Conservation (phyloP, 2,888 invertebrate genomes). For the Lottia scabra region DNA sequence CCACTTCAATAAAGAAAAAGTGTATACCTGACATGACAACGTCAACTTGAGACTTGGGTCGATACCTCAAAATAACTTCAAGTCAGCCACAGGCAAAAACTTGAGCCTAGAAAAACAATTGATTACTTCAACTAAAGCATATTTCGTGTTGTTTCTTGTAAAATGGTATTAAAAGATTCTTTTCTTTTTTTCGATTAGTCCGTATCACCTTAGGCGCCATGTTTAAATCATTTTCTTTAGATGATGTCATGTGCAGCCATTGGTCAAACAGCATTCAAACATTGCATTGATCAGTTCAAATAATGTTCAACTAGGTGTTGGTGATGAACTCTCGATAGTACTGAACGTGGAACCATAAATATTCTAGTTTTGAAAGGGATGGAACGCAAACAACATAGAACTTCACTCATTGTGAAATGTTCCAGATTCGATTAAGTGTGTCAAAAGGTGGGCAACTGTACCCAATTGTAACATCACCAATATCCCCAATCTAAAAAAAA, state of each 20-base stretch:
- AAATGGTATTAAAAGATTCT: neutral
- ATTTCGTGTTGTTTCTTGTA: conserved; percentile 3
- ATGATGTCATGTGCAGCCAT: neutral
- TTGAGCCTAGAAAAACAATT: neutral
- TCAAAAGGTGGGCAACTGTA: no score
- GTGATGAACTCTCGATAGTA: no score
- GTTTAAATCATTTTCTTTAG: neutral
- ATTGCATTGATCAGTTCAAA: no score
- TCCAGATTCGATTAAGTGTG: no score
- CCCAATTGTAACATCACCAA: no score
- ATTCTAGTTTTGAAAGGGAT: no score
- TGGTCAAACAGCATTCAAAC: conserved; percentile 1
- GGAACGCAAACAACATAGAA: no score
- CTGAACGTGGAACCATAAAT: no score
- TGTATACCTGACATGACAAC: conserved; percentile 1
- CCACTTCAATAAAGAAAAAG: neutral
- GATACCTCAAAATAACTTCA: conserved; percentile 1
- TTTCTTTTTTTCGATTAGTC: neutral
- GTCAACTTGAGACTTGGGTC: neutral
- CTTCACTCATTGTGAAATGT: no score
- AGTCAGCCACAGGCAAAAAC: neutral
- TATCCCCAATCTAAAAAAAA: no score
- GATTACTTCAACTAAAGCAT: conserved; percentile 7
- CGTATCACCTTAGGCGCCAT: conserved; percentile 1
- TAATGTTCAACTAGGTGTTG: no score